Percentiles rank a stretch among this genome's conserved stretches.
Conservation (phyloP, 2,888 invertebrate genomes). For the Tenthredo scrophulariae region DNA sequence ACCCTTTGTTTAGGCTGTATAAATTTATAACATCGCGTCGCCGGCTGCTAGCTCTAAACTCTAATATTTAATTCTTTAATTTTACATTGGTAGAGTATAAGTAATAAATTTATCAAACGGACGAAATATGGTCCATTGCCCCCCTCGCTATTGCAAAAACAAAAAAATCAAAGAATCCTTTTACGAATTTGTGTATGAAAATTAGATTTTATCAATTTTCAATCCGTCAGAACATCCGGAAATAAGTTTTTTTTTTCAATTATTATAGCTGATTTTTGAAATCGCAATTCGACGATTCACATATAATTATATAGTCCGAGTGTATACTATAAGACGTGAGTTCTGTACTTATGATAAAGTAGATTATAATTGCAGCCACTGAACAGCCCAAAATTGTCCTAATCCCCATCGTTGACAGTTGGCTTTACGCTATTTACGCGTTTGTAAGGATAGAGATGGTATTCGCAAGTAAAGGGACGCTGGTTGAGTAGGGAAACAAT, state of each 20-base stretch:
- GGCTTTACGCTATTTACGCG: not conserved
- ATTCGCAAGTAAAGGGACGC: not conserved
- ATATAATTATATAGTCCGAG: not conserved
- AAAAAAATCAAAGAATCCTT: no score
- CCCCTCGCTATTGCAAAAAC: not conserved
- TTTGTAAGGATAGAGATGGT: not conserved
- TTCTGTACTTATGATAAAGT: not conserved
- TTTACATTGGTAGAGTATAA: not conserved
- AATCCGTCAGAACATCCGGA: no score
- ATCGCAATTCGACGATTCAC: no score
- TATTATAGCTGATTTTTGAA: no score
- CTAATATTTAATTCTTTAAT: slow-evolving; percentile 1
- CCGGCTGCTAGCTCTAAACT: not conserved
- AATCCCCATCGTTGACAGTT: not conserved
- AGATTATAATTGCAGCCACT: not conserved
- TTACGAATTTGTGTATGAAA: not conserved
- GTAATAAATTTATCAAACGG: not conserved
- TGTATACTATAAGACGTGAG: not conserved
- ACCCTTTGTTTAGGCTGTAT: not conserved
- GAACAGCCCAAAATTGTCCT: not conserved
- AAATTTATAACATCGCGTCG: slow-evolving; percentile 14
- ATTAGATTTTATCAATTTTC: no score
- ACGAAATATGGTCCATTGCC: not conserved
- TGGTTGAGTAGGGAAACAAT: slow-evolving; percentile 27
- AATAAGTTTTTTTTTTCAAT: no score